These are phyloP conservation scores for Parambassis ranga DNA, from an alignment of 2,797 vertebrate genomes.

Conservation along the genomic window DNA sequence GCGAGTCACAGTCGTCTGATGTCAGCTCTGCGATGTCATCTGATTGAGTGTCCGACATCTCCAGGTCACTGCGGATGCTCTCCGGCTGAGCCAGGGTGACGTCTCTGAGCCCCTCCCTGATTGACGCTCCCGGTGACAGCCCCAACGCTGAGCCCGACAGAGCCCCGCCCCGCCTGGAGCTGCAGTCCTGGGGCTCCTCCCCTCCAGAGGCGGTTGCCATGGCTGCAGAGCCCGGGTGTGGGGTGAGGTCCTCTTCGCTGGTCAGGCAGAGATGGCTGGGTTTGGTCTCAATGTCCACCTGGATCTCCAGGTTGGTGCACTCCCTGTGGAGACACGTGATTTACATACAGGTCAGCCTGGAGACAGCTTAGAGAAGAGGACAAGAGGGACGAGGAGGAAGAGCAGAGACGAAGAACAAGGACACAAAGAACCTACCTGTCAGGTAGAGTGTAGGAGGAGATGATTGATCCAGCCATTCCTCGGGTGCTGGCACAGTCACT, in stretches of 20 bases:
- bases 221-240: constrained; percentile 55
- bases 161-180: constrained; percentile 75
- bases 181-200: constrained; percentile 88
- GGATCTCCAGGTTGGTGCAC: constrained; percentile 97
- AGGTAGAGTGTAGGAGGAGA: constrained; percentile 97
- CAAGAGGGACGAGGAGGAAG: background rate
- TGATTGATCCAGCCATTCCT: constrained; percentile 98
- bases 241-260: constrained; percentile 88
- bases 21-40: constrained; percentile 96
- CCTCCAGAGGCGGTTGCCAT: constrained; percentile 79
- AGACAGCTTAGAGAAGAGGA: background rate
- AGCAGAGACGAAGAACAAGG: background rate
- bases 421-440: constrained; percentile 89
- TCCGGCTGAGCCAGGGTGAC: constrained; percentile 96
- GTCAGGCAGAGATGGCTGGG: constrained; percentile 94
- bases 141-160: constrained; percentile 76
- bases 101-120: constrained; percentile 87
- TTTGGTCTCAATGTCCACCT: constrained; percentile 99
- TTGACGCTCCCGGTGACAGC: constrained; percentile 76
- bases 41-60: constrained; percentile 97
- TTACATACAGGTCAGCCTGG: accelerated
- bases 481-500: constrained; percentile 97
- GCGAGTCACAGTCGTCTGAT: constrained; percentile 94
- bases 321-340: constrained; percentile 80
- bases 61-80: constrained; percentile 97